Base-by-base conservation (phyloP, 1,140 invertebrate genomes). In the Plodia interpunctella region DNA sequence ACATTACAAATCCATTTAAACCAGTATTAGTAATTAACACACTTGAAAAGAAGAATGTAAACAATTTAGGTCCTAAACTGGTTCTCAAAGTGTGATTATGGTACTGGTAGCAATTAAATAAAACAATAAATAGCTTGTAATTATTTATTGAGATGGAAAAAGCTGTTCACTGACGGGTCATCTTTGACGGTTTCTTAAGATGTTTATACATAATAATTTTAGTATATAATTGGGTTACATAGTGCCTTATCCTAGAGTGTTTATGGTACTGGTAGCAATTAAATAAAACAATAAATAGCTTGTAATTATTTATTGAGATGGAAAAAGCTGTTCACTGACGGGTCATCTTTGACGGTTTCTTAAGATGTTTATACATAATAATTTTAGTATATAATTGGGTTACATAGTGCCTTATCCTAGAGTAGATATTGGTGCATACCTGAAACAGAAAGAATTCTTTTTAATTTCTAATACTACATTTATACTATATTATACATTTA, bases 301-400 rank as follows among this genome's bases (percentile, higher is more conserved):
- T 25, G 20, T 44, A 66, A 65, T 64, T 63, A 61, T 81, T 71
- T 81, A 78, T 78, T 78, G 63, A 63, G 66, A 44, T 44, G 38
- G 38, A 3, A 44, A 44, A 3, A 67, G 68, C 66, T 66, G 63
- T 60, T 63, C 62, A 70, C 54, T 63, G 62, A 73, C 78, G 66
- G n/a, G 58, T 82, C 66, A 79, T 85, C 76, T 85, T 85, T 83
- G 78, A 83, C 74, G 80, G 80, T 83, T 78, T 80, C 74, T 62
- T 70, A 65, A 61, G 62, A 32, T 66, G 57, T 74, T 79, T 65
- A 73, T 66, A 74, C 70, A 60, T 53, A 59, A 21, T 49, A 72
- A 72, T 68, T 66, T 74, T 75, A 53, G n/a, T 25, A 64, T 62
- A 74, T 76, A 78, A 62, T 65, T 74, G 30, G 30, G 71, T 17